These are phyloP conservation scores for Neolamprologus kungweensis DNA, from an alignment of 2,113 vertebrate species.

Conservation along the genomic window DNA sequence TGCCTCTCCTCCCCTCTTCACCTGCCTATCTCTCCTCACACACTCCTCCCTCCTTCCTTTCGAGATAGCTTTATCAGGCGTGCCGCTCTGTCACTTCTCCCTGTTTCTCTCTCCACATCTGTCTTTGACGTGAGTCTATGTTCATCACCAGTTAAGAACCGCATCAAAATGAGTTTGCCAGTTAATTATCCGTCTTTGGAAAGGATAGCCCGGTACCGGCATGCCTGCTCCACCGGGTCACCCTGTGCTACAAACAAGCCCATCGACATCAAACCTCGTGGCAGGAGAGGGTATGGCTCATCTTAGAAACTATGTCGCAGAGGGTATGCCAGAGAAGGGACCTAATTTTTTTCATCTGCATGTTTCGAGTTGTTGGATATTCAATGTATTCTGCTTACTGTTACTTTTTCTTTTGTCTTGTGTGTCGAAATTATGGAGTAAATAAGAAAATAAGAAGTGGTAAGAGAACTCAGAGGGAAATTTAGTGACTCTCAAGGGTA, in stretches of 20 bases:
- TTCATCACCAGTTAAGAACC: background rate
- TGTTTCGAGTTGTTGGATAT: background rate
- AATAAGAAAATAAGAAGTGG: background rate
- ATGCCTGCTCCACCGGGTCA: slow-evolving; percentile 78
- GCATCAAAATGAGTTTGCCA: slow-evolving; percentile 83
- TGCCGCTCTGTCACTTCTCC: background rate
- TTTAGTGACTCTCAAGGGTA: background rate
- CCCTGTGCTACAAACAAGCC: slow-evolving; percentile 92
- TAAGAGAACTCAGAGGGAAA: background rate
- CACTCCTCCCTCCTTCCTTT: background rate
- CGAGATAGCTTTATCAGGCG: background rate
- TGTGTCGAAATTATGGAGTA: background rate
- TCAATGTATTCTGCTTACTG: background rate
- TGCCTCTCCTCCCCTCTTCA: background rate
- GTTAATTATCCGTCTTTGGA: slow-evolving; percentile 78
- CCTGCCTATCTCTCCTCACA: background rate
- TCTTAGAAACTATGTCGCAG: background rate
- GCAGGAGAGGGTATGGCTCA: slow-evolving; percentile 79
- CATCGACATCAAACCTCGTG: slow-evolving; percentile 88
- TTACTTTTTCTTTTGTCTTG: background rate
- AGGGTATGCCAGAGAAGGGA: background rate
- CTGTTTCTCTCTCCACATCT: background rate
- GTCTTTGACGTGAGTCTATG: background rate
- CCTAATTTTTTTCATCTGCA: background rate
- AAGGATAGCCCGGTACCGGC: slow-evolving; percentile 80